A percentile compares a stretch with the other conserved stretches of the same genome.
These are phyloP conservation scores for Panthera tigris DNA, from an alignment of 2,113 vertebrate genomes.

Conservation along the genomic window DNA sequence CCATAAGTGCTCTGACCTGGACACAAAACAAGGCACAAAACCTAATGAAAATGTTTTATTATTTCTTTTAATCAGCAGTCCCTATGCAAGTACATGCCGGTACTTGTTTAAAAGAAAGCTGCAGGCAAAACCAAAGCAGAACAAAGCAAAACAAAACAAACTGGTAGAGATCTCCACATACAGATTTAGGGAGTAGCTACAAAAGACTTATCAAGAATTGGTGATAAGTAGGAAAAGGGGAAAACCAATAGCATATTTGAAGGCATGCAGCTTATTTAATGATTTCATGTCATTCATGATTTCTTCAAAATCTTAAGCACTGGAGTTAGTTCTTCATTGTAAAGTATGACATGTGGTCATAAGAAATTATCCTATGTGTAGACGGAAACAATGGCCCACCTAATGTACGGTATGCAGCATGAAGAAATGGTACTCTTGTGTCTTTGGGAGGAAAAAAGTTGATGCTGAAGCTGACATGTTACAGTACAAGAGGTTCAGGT, in stretches of 20 bases:
- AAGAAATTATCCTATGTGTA: constrained; percentile 15
- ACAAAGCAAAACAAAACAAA: neutral
- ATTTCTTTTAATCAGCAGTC: neutral
- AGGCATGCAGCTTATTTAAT: neutral
- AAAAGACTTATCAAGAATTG: neutral
- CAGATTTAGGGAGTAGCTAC: neutral
- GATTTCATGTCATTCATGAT: neutral
- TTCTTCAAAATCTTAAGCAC: neutral
- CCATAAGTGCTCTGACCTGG: neutral
- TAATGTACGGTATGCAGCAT: neutral
- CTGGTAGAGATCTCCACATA: neutral
- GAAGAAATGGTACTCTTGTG: neutral
- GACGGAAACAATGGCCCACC: constrained; percentile 27
- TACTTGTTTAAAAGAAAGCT: neutral
- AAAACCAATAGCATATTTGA: neutral
- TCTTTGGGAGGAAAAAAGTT: neutral
- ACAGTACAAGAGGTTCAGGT: neutral
- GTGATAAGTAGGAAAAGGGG: neutral
- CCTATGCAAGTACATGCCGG: neutral
- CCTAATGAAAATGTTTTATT: neutral
- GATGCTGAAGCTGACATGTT: neutral
- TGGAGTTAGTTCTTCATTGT: neutral
- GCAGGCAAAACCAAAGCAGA: neutral
- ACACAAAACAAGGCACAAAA: neutral
- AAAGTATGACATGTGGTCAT: constrained; percentile 41